Percentiles rank a stretch among this genome's conserved stretches.
phyloP scores from a whole-genome alignment of 2,113 vertebrate species.

The Pontoporia blainvillei region DNA sequence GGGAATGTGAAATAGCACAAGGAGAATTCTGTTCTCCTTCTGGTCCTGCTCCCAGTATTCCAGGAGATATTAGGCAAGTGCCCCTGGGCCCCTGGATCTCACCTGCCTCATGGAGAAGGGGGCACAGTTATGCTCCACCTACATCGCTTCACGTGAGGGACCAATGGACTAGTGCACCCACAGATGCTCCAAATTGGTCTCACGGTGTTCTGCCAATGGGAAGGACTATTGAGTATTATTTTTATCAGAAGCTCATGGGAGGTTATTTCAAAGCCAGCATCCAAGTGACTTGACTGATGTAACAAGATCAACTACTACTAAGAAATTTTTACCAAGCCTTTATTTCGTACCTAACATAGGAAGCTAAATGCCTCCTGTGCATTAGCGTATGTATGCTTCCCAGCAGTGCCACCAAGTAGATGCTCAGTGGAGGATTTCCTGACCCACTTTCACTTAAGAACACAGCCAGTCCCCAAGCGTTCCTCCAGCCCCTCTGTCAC shows the following conservation, averaged over 20 bases:
- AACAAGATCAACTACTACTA: background rate
- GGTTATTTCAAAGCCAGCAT: background rate
- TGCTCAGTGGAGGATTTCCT: background rate
- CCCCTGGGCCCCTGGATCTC: background rate
- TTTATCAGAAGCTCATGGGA: background rate
- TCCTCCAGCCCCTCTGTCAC: background rate
- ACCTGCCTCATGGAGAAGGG: background rate
- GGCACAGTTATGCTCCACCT: background rate
- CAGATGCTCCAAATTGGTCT: background rate
- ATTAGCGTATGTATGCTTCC: background rate
- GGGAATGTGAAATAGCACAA: background rate
- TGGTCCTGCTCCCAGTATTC: background rate
- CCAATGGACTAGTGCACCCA: background rate
- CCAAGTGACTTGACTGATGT: background rate
- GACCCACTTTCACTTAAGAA: background rate
- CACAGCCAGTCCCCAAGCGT: background rate
- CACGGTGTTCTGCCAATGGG: rapidly evolving
- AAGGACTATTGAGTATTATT: background rate
- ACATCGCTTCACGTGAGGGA: background rate
- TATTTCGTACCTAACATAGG: background rate
- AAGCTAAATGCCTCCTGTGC: background rate
- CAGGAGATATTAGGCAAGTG: background rate
- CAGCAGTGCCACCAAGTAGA: too few relatives aligned
- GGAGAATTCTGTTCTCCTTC: background rate
- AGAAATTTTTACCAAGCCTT: background rate